Evolutionary conservation across 2,113 vertebrate species (phyloP).

Genomic region (Nanorana parkeri): DNA sequence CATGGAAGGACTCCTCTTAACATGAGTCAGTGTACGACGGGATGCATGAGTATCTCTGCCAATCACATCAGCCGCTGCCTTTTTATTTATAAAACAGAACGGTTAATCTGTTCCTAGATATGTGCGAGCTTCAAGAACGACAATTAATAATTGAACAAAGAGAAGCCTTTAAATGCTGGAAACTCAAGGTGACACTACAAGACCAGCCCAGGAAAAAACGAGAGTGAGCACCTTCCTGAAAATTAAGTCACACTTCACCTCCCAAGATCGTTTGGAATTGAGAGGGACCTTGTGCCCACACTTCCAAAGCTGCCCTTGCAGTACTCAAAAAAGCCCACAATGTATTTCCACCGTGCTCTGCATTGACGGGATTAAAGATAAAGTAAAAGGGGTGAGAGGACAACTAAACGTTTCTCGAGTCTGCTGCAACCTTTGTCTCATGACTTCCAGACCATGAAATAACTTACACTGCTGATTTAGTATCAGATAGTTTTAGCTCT

Average conservation of each 20-base stretch:
- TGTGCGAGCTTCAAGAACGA: neutral
- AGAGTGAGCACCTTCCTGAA: slow-evolving; percentile 52
- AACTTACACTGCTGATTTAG: slow-evolving; percentile 29
- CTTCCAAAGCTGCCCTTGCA: slow-evolving; percentile 37
- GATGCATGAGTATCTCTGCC: neutral
- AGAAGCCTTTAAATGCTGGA: neutral
- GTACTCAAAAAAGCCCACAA: slow-evolving; percentile 12
- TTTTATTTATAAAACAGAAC: slow-evolving; percentile 23
- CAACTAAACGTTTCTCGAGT: slow-evolving; percentile 43
- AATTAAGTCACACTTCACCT: slow-evolving; percentile 54
- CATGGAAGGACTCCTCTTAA: slow-evolving; percentile 9
- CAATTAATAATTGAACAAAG: slow-evolving; percentile 47
- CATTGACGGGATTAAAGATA: slow-evolving; percentile 21
- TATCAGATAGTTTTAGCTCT: slow-evolving; percentile 10
- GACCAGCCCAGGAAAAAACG: slow-evolving; percentile 20
- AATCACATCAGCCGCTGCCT: neutral
- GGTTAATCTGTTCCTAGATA: slow-evolving; percentile 1
- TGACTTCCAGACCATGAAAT: slow-evolving; percentile 43
- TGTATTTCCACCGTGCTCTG: slow-evolving; percentile 14
- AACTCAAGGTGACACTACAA: slow-evolving; percentile 50
- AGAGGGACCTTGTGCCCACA: slow-evolving; percentile 29
- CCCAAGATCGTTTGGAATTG: slow-evolving; percentile 39
- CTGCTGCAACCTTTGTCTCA: slow-evolving; percentile 42
- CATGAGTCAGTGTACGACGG: neutral
- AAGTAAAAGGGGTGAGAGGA: slow-evolving; percentile 36